These are phyloP conservation scores for Cichlasoma orientale DNA, from an alignment of 2,797 vertebrate genomes.

Conservation along the genomic window DNA sequence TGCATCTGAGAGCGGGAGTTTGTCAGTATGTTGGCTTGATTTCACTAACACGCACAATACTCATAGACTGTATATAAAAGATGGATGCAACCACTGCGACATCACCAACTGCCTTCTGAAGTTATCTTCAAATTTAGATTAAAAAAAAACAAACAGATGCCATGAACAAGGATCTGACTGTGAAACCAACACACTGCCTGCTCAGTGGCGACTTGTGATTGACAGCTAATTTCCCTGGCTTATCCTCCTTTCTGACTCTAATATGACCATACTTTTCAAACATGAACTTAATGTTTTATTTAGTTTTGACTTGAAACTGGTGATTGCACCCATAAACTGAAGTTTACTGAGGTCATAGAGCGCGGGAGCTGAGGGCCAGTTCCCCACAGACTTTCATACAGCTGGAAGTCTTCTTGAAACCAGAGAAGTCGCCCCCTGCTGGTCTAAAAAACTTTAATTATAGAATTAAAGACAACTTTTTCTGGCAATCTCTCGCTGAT, in stretches of 20 bases:
- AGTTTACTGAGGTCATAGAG: not conserved
- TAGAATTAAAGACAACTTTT: too few species aligned
- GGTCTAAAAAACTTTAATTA: not conserved
- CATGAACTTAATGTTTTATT: not conserved
- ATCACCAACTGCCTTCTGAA: not conserved
- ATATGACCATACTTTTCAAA: too few species aligned
- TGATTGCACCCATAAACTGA: not conserved
- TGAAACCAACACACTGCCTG: not conserved
- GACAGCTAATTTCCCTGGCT: not conserved
- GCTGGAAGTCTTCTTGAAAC: not conserved
- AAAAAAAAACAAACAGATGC: too few species aligned
- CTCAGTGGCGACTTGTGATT: too few species aligned
- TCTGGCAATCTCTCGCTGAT: too few species aligned
- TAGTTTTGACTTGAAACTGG: not conserved
- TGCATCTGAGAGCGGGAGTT: not conserved
- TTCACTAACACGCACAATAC: accelerated
- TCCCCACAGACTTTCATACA: accelerated
- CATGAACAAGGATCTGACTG: too few species aligned
- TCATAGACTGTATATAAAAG: not conserved
- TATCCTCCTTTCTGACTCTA: not conserved
- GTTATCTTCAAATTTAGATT: not conserved
- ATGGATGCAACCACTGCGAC: not conserved
- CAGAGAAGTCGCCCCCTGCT: not conserved
- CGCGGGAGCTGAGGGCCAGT: not conserved
- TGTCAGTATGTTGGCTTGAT: not conserved